Base-by-base conservation (phyloP, 2,797 vertebrate genomes). In the Alauda arvensis region DNA sequence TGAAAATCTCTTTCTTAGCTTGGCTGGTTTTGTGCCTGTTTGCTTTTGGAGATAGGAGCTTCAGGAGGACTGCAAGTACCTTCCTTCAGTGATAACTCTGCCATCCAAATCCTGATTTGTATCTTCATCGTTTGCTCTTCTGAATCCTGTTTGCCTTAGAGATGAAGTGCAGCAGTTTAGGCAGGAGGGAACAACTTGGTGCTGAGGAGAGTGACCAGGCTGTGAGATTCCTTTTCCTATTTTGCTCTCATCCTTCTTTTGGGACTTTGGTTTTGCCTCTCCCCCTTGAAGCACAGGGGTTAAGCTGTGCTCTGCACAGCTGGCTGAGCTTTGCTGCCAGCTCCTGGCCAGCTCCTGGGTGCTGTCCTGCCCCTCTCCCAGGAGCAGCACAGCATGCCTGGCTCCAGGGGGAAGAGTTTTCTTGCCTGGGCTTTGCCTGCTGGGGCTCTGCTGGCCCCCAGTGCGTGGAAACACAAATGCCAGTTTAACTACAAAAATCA, bases 21-120 rank as follows among this genome's bases (percentile, higher is more conserved):
- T 80, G 66, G 43, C 52, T 86, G 81, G 21, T 43, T 93, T 80
- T 77, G 48, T 65, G 45, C 55, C 33, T 51, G 29, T 66, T 75
- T 72, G 43, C 60, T 81, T 76, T 70, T 4, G 0, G 56, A 85
- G 82, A 69, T 25, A 76, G 70, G 60, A 67, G 49, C 77, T 85
- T 80, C 63, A 70, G 92, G 68, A 91, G 40, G 37, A 7, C 45
- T 75, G 56, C 14, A 71, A 84, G 55, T 40, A 29, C 82, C 46
- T 83, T 86, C 59, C 62, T 46, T 53, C 57, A 18, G 24, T 13
- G 69, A 68, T 82, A 77, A 74, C 55, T 77, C 51, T 23, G 25
- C 49, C 79, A 40, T 68, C 77, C 79, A 80, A 69, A 87, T 85
- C 60, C 72, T 78, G 84, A 78, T 91, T 63, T 60, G 3, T 80